Conservation (phyloP, 2,113 vertebrate species). For the Kobus ellipsiprymnus region DNA sequence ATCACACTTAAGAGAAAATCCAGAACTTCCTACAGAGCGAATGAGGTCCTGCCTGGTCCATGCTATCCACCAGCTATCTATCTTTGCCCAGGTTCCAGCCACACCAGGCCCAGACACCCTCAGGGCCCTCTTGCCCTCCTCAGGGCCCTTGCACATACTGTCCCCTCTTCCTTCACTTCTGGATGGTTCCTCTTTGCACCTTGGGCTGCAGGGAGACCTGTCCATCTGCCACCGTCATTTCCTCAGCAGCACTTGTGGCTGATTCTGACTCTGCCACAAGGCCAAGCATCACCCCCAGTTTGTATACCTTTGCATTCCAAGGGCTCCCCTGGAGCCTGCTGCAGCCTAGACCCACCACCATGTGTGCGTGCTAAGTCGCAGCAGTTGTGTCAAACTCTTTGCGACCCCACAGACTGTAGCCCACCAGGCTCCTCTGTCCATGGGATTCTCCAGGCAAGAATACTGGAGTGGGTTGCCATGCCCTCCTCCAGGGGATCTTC, state of each 20-base stretch:
- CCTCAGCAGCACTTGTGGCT: background rate
- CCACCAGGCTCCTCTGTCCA: background rate
- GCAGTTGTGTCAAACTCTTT: background rate
- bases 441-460: background rate
- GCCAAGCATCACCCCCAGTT: background rate
- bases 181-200: background rate
- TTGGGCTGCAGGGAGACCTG: background rate
- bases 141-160: background rate
- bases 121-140: background rate
- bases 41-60: background rate
- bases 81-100: background rate
- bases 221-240: no score
- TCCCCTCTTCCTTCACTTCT: background rate
- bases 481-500: background rate
- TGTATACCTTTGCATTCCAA: background rate
- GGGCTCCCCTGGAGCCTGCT: background rate
- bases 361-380: accelerated
- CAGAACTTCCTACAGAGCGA: background rate
- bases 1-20: background rate
- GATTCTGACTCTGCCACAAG: background rate
- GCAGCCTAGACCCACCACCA: background rate
- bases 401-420: background rate
- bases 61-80: no score
- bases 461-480: background rate
- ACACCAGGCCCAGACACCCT: background rate